Percentiles rank a stretch among this genome's conserved stretches.
These are phyloP conservation scores for Condylura cristata DNA, from an alignment of 2,113 vertebrate species.

Conservation along the genomic window DNA sequence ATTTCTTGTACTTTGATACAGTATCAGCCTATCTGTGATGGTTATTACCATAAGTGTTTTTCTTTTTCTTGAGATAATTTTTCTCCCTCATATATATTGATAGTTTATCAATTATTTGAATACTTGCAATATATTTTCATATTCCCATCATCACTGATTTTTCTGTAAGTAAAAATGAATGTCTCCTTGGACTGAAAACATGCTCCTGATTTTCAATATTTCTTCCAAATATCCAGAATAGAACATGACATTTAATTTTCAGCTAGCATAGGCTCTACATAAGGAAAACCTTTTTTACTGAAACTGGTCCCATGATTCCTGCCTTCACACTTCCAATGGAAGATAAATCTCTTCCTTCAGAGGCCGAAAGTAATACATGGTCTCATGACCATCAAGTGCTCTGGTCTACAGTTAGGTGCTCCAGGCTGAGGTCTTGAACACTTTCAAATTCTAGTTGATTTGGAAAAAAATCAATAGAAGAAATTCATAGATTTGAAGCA, in stretches of 20 bases:
- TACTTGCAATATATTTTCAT: background rate
- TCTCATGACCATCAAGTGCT: background rate
- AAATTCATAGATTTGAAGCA: constrained; percentile 29
- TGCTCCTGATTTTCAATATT: constrained; percentile 20
- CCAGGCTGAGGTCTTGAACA: background rate
- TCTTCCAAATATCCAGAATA: background rate
- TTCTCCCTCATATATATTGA: background rate
- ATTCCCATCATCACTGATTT: background rate
- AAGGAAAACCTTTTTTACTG: background rate
- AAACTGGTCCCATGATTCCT: background rate
- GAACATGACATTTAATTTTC: constrained; percentile 11
- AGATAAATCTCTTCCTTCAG: background rate
- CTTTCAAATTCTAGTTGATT: constrained; percentile 15
- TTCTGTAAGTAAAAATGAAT: background rate
- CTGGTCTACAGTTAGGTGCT: background rate
- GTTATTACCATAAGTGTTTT: background rate
- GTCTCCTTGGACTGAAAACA: background rate
- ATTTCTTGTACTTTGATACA: constrained; percentile 15
- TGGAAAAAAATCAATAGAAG: constrained; percentile 10
- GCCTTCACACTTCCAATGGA: background rate
- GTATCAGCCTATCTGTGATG: background rate
- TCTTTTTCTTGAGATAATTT: background rate
- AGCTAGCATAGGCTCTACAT: background rate
- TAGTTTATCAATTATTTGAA: background rate
- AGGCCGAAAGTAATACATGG: background rate